Conservation (phyloP, 1,140 invertebrate genomes). For the Cyclina sinensis region DNA sequence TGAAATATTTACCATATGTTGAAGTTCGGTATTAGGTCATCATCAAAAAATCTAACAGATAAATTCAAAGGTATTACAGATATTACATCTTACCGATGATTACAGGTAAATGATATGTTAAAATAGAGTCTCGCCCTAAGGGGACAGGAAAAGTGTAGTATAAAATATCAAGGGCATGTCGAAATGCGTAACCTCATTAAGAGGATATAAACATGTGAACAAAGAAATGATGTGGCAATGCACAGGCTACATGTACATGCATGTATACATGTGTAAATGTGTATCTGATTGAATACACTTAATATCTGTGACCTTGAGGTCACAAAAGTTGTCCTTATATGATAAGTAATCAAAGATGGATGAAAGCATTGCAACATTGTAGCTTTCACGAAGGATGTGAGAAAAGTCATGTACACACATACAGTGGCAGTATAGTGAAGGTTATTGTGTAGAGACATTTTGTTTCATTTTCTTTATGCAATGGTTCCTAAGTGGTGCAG, state of each 20-base stretch:
- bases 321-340: neutral
- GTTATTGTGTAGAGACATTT: neutral
- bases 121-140: constrained; percentile 2
- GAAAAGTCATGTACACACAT: constrained; percentile 1
- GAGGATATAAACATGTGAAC: neutral
- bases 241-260: neutral
- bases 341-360: neutral
- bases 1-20: neutral
- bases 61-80: neutral
- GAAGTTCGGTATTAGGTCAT: neutral
- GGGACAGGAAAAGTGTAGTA: constrained; percentile 32
- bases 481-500: neutral
- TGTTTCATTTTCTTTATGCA: no score
- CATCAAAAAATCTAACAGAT: neutral
- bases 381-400: neutral
- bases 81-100: neutral
- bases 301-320: neutral
- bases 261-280: neutral
- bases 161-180: neutral
- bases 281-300: neutral
- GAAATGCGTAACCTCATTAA: neutral
- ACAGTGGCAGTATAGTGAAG: neutral
- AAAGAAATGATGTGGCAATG: neutral
- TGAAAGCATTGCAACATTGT: neutral
- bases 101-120: constrained; percentile 6